Percentiles rank a stretch among this genome's conserved stretches.
Conservation (phyloP, 2,888 invertebrate genomes). For the Vanessa cardui region DNA sequence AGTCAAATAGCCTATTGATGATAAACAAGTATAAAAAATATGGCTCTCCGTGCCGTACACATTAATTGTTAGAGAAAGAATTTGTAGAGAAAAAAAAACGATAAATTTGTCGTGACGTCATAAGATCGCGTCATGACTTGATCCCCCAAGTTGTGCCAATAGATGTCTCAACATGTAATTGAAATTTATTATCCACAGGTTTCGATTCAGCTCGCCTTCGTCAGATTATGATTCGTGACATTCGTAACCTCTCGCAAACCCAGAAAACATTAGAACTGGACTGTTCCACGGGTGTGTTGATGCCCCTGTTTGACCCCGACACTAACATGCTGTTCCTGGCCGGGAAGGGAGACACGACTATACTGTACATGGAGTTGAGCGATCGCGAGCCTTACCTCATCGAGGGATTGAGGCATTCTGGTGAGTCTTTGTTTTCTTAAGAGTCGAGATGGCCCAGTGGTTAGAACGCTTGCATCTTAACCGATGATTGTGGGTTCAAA, state of each 20-base stretch:
- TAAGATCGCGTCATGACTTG: too few species aligned
- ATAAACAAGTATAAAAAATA: too few species aligned
- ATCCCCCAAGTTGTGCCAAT: too few species aligned
- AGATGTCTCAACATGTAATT: background rate
- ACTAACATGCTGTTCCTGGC: slow-evolving; percentile 97
- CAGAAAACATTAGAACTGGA: slow-evolving; percentile 92
- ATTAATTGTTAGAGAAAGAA: too few species aligned
- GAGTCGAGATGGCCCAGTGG: too few species aligned
- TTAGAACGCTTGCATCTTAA: too few species aligned
- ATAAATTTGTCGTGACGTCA: background rate
- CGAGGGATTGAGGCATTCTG: slow-evolving; percentile 93
- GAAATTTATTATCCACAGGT: slow-evolving; percentile 52
- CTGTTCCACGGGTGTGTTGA: slow-evolving; percentile 94
- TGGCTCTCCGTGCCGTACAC: too few species aligned
- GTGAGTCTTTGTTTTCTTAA: slow-evolving; percentile 49
- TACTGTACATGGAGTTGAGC: slow-evolving; percentile 94
- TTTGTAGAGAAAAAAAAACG: too few species aligned
- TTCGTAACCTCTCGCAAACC: slow-evolving; percentile 89
- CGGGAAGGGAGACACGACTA: slow-evolving; percentile 96
- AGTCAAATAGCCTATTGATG: too few species aligned
- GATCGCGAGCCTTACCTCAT: slow-evolving; percentile 95
- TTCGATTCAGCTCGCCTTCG: slow-evolving; percentile 93
- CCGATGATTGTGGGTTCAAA: too few species aligned
- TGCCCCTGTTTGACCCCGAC: slow-evolving; percentile 96
- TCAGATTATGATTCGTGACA: slow-evolving; percentile 94